Evolutionary conservation across 2,888 invertebrate genomes (phyloP).

Genomic region (Polietes domitor): DNA sequence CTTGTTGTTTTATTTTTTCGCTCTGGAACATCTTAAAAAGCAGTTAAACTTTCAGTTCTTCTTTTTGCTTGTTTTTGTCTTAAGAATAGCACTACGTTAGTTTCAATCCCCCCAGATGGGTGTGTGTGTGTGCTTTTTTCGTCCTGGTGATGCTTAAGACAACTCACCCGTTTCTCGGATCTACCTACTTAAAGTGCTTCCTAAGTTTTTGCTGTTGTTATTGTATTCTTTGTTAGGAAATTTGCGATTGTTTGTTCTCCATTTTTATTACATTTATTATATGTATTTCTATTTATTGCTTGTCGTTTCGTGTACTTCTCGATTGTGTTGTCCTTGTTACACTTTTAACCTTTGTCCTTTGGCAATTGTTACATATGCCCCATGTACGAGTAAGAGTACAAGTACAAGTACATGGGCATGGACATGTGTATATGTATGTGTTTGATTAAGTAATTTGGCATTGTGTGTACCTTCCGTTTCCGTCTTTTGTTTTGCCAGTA

Average conservation of each 20-base stretch:
- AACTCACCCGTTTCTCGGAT: background rate
- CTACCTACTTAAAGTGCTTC: background rate
- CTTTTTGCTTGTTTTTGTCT: slow-evolving; percentile 68
- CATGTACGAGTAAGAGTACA: too few relatives aligned
- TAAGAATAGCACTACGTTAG: slow-evolving; percentile 39
- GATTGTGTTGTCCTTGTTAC: slow-evolving; percentile 17
- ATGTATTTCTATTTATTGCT: slow-evolving; percentile 62
- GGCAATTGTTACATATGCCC: background rate
- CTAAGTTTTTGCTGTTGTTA: background rate
- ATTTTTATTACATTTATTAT: background rate
- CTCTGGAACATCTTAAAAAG: slow-evolving; percentile 54
- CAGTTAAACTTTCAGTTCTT: slow-evolving; percentile 64
- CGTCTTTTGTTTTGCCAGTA: slow-evolving; percentile 66
- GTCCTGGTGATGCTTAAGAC: background rate
- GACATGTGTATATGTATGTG: slow-evolving; percentile 41
- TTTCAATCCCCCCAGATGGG: background rate
- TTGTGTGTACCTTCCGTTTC: slow-evolving; percentile 75
- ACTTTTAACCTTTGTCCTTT: background rate
- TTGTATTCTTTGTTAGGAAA: background rate
- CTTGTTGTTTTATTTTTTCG: slow-evolving; percentile 43
- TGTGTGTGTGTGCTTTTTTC: too few relatives aligned
- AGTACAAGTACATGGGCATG: too few relatives aligned
- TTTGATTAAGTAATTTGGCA: slow-evolving; percentile 68
- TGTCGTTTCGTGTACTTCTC: background rate
- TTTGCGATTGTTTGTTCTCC: background rate